Base-by-base conservation (phyloP, 2,113 vertebrate species). In the Macquaria australasica region DNA sequence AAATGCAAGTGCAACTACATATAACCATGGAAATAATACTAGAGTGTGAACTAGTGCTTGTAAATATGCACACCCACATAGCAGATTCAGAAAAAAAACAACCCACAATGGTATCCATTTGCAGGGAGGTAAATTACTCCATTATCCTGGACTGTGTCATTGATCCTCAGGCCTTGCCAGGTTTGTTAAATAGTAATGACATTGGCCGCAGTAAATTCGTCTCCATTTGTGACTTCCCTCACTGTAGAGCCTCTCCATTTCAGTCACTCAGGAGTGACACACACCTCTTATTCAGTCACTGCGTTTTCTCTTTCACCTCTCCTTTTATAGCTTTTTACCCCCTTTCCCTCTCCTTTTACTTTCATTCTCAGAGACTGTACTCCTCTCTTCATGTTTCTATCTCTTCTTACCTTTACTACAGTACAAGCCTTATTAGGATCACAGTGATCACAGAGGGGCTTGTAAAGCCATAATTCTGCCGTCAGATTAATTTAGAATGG, bases 171-270 rank as follows among this genome's bases (percentile, higher is more conserved):
- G 84, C 83, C 68, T 75, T 48, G 21, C 69, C 43, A 51, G 78
- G 82, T 88, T 87, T 82, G 86, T 93, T 92, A 90, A 87, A 92
- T 73, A 83, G 82, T 89, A 93, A 92, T 89, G 87, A 86, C 83
- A 20, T 21, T 37, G 69, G 72, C 84, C 59, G 31, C 72, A 72
- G 82, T 89, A 62, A 64, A 84, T 91, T 84, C 70, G 4, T 93
- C 88, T 90, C 62, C 68, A 90, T 88, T 86, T 63, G 78, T 9
- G 64, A 73, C 48, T 81, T 34, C 64, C 59, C 73, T 73, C 56
- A 4, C 39, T 45, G 58, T 37, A 43, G 34, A 70, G 86, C 58
- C 18, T 91, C 77, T 92, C 50, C 58, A 62, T 86, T 90, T 83
- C 80, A 88, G 79, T 88, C 83, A 71, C 48, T 72, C 68, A 66